These are phyloP conservation scores for Lycodopsis pacificus DNA, from an alignment of 2,797 vertebrate species.

Conservation along the genomic window DNA sequence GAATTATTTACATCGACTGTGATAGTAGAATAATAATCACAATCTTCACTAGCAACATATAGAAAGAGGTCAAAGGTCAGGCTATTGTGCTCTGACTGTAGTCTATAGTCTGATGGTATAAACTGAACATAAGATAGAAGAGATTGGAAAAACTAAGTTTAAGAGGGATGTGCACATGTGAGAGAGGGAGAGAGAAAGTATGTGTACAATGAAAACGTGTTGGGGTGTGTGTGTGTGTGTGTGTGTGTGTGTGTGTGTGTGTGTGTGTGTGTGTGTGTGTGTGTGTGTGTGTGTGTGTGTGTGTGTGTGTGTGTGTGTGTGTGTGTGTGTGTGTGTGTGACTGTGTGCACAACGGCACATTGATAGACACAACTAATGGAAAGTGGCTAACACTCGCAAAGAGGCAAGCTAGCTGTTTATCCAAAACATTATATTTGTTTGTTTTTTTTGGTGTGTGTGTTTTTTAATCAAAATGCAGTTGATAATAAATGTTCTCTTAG, in stretches of 20 bases:
- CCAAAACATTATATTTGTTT: neutral
- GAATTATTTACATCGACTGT: neutral
- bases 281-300: neutral
- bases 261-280: too few relatives aligned
- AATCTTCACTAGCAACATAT: neutral
- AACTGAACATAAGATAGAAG: neutral
- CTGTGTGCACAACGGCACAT: slow-evolving; percentile 40
- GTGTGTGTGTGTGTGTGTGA: neutral
- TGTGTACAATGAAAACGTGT: too few relatives aligned
- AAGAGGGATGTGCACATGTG: slow-evolving; percentile 35
- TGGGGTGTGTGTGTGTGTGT: neutral
- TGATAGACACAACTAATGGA: slow-evolving; percentile 75
- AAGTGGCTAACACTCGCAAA: slow-evolving; percentile 63
- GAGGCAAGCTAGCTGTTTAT: neutral
- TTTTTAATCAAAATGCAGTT: too few relatives aligned
- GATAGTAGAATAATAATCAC: neutral
- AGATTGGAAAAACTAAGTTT: neutral
- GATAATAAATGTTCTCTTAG: too few relatives aligned
- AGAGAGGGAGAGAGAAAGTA: slow-evolving; percentile 29
- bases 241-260: neutral
- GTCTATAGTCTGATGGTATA: neutral
- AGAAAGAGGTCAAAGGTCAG: neutral
- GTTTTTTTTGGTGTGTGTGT: too few relatives aligned
- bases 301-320: neutral
- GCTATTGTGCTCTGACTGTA: neutral